Percentiles rank a stretch among this genome's conserved stretches.
Evolutionary conservation across 2,797 vertebrate species (phyloP).

Genomic region (Agapornis canus): DNA sequence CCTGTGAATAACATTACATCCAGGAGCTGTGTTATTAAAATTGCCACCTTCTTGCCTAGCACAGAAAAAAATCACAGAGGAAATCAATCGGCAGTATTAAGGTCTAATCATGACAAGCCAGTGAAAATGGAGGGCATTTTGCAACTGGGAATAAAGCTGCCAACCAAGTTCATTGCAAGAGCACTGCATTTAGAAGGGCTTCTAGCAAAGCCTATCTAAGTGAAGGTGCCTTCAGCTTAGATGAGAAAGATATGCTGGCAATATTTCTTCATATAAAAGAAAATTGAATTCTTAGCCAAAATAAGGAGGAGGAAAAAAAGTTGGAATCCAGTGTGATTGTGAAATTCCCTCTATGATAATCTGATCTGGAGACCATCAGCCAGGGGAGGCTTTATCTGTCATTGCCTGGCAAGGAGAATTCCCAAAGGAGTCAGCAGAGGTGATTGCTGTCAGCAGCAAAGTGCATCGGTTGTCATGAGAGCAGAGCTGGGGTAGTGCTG

Average conservation of each 20-base stretch:
- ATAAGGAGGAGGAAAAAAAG: not conserved
- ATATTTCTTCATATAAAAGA: conserved; percentile 40
- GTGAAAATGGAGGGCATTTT: not conserved
- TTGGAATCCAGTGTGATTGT: not conserved
- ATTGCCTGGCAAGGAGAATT: not conserved
- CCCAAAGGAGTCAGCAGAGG: not conserved
- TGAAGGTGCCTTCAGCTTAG: not conserved
- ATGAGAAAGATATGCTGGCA: conserved; percentile 2
- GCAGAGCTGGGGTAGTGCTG: not conserved
- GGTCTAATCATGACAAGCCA: not conserved
- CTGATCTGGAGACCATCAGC: not conserved
- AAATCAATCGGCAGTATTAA: not conserved
- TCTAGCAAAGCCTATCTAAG: conserved; percentile 2
- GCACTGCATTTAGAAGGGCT: not conserved
- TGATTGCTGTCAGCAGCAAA: not conserved
- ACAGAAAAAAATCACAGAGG: not conserved
- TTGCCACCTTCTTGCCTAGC: not conserved
- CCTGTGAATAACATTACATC: not conserved
- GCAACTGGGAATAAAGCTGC: not conserved
- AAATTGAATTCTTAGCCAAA: conserved; percentile 32
- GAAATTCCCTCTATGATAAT: conserved; percentile 20
- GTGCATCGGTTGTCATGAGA: accelerated
- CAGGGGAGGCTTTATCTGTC: not conserved
- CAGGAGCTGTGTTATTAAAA: not conserved
- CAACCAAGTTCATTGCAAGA: not conserved